Conservation (phyloP, 2,113 vertebrate genomes). For the Sapayoa aenigma region DNA sequence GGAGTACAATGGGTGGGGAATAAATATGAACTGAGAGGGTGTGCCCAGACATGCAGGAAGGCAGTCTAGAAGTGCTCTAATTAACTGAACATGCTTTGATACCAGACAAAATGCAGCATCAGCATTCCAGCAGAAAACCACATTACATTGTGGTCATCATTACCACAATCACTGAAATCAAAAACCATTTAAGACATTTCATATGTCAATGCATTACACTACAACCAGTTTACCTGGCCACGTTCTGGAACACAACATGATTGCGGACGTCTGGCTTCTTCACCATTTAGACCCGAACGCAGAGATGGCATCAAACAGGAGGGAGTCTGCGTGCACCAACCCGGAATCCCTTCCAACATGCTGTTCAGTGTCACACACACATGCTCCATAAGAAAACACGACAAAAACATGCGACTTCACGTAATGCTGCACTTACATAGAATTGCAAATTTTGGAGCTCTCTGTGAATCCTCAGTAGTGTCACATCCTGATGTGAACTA, state of each 20-base stretch:
- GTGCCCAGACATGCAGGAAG: neutral
- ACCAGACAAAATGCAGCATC: neutral
- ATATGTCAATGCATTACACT: neutral
- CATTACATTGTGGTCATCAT: accelerated
- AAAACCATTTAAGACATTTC: neutral
- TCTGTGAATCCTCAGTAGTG: neutral
- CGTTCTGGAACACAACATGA: neutral
- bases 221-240: neutral
- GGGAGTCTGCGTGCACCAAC: neutral
- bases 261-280: neutral
- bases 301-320: neutral
- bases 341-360: neutral
- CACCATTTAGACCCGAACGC: neutral
- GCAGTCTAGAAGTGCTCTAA: neutral
- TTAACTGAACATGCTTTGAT: neutral
- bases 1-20: neutral
- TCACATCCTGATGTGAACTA: neutral
- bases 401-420: neutral
- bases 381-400: neutral
- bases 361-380: neutral
- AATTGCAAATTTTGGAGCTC: neutral
- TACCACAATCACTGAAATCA: neutral
- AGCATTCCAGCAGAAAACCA: neutral
- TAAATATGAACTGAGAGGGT: neutral
- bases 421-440: neutral